These are phyloP conservation scores for Micrasema longulum DNA, from an alignment of 1,140 invertebrate genomes.

Conservation along the genomic window DNA sequence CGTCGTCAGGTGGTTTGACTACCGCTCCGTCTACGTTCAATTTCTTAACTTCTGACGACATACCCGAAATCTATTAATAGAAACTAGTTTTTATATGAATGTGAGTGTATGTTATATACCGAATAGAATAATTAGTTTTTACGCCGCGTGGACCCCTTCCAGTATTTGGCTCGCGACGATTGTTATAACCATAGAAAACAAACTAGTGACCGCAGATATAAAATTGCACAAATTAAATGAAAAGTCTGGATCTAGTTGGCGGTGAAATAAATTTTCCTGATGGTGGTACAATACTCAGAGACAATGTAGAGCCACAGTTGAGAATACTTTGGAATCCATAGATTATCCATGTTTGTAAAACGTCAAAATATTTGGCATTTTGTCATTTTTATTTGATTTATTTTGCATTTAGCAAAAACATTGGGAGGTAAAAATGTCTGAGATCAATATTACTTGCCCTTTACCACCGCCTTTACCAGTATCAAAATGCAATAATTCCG, in stretches of 20 bases:
- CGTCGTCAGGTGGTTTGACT: slow-evolving; percentile 59
- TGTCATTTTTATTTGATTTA: too few relatives aligned
- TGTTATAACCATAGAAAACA: slow-evolving; percentile 8
- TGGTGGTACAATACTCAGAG: too few relatives aligned
- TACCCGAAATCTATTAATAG: slow-evolving; percentile 48
- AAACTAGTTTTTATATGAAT: slow-evolving; percentile 17
- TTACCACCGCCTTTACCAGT: slow-evolving; percentile 39
- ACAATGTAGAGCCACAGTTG: too few relatives aligned
- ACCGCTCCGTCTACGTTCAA: slow-evolving; percentile 64
- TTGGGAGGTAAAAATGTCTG: too few relatives aligned
- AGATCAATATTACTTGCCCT: slow-evolving; percentile 6
- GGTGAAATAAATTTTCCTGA: too few relatives aligned
- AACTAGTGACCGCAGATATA: not conserved
- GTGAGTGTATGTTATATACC: slow-evolving; percentile 3
- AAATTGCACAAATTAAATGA: too few relatives aligned
- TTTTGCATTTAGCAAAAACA: too few relatives aligned
- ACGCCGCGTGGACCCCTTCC: not conserved
- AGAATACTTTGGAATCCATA: too few relatives aligned
- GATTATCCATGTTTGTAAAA: too few relatives aligned
- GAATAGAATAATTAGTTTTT: not conserved
- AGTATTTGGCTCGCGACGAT: not conserved
- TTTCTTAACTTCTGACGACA: slow-evolving; percentile 65
- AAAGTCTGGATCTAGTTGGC: too few relatives aligned
- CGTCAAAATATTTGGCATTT: too few relatives aligned
- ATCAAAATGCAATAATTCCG: not conserved